These are phyloP conservation scores for Periparus ater DNA, from an alignment of 2,797 vertebrate species.

Conservation along the genomic window DNA sequence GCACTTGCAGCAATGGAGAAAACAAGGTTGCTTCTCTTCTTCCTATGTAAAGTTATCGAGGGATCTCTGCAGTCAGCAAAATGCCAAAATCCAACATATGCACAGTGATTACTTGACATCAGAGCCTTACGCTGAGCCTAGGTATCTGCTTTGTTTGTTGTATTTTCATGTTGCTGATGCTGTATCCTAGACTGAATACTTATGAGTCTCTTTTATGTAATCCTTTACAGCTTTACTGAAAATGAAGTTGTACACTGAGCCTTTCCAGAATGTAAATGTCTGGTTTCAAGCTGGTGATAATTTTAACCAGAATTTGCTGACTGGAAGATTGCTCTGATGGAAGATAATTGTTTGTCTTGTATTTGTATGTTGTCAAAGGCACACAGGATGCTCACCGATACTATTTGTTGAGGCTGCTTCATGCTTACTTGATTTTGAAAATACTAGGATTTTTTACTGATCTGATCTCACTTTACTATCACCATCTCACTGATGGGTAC, in stretches of 20 bases:
- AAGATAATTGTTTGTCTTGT: neutral
- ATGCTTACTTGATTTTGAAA: neutral
- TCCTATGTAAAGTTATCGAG: neutral
- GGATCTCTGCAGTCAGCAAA: conserved; percentile 32
- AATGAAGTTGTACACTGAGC: neutral
- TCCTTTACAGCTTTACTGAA: neutral
- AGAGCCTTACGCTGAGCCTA: neutral
- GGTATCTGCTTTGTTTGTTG: neutral
- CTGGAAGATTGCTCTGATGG: neutral
- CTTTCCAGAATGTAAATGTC: neutral
- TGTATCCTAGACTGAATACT: neutral
- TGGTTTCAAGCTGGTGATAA: neutral
- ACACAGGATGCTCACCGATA: neutral
- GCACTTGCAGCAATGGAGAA: neutral
- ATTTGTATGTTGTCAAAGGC: neutral
- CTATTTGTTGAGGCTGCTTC: neutral
- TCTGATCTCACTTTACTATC: neutral
- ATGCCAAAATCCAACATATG: neutral
- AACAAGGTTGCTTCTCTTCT: conserved; percentile 9
- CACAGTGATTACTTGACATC: neutral
- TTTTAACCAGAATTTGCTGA: conserved; percentile 1
- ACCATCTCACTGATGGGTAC: neutral
- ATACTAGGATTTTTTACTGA: neutral
- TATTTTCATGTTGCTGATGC: neutral
- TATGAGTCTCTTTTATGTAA: neutral